phyloP scores from a whole-genome alignment of 2,888 invertebrate genomes.

The Xestia c-nigrum region DNA sequence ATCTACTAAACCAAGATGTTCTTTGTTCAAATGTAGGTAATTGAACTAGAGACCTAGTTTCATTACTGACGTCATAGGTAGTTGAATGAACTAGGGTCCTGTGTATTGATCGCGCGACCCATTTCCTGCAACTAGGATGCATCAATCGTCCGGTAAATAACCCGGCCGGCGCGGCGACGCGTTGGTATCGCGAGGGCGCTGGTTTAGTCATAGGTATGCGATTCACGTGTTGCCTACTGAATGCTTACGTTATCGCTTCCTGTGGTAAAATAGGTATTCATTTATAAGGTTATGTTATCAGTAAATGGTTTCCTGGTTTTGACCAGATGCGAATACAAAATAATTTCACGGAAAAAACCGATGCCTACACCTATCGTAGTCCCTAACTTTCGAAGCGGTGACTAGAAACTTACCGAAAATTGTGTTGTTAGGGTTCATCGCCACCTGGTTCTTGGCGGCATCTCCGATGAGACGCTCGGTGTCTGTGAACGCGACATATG shows the following conservation, averaged over 20 bases:
- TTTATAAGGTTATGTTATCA: background rate
- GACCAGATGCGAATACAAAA: background rate
- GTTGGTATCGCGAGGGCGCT: background rate
- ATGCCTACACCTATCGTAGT: background rate
- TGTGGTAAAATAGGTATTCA: slow-evolving; percentile 9
- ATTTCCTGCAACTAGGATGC: slow-evolving; percentile 43
- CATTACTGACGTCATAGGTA: slow-evolving; percentile 16
- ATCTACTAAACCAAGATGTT: background rate
- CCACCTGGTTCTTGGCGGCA: slow-evolving; percentile 95
- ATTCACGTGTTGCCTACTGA: slow-evolving; percentile 19
- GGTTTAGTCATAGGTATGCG: slow-evolving; percentile 17
- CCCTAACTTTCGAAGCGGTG: background rate
- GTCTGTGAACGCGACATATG: slow-evolving; percentile 96
- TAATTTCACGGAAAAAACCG: background rate
- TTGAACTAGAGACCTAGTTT: slow-evolving; percentile 10
- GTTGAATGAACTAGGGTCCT: slow-evolving; percentile 48
- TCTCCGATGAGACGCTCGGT: slow-evolving; percentile 96
- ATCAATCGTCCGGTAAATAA: slow-evolving; percentile 16
- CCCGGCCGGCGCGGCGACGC: background rate
- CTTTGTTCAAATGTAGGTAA: slow-evolving; percentile 23
- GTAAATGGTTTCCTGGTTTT: slow-evolving; percentile 2
- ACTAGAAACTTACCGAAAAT: slow-evolving; percentile 92
- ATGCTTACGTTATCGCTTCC: slow-evolving; percentile 35
- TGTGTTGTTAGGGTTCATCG: slow-evolving; percentile 97
- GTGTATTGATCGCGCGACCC: slow-evolving; percentile 50